These are phyloP conservation scores for Drosophila tanythrix DNA, from an alignment of 2,888 invertebrate genomes.

Conservation along the genomic window DNA sequence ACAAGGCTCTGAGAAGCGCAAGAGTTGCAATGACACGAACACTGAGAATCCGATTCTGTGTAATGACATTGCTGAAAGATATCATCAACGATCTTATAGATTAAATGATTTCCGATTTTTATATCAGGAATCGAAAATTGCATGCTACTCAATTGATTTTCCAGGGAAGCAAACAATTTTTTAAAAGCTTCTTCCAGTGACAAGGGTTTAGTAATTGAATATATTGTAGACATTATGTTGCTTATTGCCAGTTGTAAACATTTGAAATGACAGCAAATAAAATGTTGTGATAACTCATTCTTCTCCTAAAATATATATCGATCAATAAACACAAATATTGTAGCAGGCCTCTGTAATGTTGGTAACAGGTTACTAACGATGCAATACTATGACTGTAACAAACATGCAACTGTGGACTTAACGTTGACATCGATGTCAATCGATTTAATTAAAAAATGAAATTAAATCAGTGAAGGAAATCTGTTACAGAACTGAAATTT, in stretches of 20 bases:
- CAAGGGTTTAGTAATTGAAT: background rate
- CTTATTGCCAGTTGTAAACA: background rate
- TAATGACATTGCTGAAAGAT: slow-evolving; percentile 19
- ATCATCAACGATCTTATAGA: slow-evolving; percentile 36
- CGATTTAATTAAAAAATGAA: too few species aligned
- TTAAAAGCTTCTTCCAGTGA: background rate
- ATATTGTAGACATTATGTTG: background rate
- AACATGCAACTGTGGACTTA: too few species aligned
- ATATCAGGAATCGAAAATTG: too few species aligned
- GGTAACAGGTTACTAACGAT: too few species aligned
- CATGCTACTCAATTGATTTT: background rate
- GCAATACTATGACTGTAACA: too few species aligned
- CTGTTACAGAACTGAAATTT: slow-evolving; percentile 13
- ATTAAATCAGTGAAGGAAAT: background rate
- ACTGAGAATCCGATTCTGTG: slow-evolving; percentile 10
- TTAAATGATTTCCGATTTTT: background rate
- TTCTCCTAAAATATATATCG: background rate
- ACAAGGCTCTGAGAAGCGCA: slow-evolving; percentile 36
- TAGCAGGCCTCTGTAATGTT: too few species aligned
- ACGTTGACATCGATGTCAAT: too few species aligned
- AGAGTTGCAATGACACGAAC: background rate
- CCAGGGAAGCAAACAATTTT: background rate
- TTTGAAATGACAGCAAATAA: slow-evolving; percentile 6
- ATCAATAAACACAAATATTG: background rate
- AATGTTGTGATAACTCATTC: background rate